Evolutionary conservation across 2,797 vertebrate genomes (phyloP), one percentile per base, ranked within the genome.

Genomic region (Myoxocephalus aenaeus): DNA sequence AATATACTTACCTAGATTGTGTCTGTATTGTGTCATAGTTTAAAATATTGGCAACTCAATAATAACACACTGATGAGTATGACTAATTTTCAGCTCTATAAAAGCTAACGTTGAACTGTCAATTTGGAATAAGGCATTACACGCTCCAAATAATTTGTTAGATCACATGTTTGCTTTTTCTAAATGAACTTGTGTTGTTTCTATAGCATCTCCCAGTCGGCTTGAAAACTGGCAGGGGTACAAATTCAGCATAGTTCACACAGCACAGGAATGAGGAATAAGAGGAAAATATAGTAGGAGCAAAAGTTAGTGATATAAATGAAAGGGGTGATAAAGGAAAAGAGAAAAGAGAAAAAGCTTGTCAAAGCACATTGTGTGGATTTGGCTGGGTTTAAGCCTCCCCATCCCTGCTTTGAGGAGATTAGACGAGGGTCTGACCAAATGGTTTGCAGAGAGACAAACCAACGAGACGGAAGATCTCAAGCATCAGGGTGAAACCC

Each of bases 361-460:
- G 88, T 92, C 87, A 86, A 74, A 90, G 76, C 62, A 87, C 72
- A 87, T 85, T 82, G 76, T 82, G 75, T 72, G 73, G 82, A 86
- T 89, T 84, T 91, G 75, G 64, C 53, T 90, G 83, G 81, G 67
- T 86, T 86, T 77, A 85, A 88, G 85, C 58, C 74, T 77, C 65
- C 73, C 74, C 77, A 75, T 83, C 80, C 18, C 67, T 7, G 22
- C 88, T 92, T 92, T 94, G 88, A 91, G 79, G 85, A 91, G 90
- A 91, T 91, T 89, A 91, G 62, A 90, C 27, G n/a, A 79, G 22
- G 70, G 32, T 72, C 78, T 79, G 73, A 82, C 61, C 69, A 75
- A 83, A 75, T 14, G 17, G 73, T 81, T 85, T 83, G 48, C 70
- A 80, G 54, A 69, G 70, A 85, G 70, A 85, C 79, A 86, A 82